Conservation (phyloP, 2,113 vertebrate genomes). For the Colius striatus region DNA sequence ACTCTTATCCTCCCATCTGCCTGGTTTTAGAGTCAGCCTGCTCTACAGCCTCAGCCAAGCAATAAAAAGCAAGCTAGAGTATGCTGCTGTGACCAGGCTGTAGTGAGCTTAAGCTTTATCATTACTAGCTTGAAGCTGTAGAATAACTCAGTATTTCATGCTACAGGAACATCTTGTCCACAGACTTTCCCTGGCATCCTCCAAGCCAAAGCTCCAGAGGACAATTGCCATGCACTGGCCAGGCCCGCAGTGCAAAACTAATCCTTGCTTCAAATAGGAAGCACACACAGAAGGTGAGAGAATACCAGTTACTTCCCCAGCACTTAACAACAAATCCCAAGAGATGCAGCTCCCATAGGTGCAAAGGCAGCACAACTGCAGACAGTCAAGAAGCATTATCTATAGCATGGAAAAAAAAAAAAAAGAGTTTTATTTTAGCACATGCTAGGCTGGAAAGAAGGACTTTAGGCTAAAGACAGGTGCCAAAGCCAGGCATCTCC, state of each 20-base stretch:
- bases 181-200: background rate
- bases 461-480: background rate
- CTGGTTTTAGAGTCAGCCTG: background rate
- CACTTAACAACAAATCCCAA: background rate
- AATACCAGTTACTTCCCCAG: background rate
- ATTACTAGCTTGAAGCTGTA: background rate
- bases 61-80: background rate
- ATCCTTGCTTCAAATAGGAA: conserved; percentile 7
- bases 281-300: background rate
- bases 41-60: background rate
- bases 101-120: background rate
- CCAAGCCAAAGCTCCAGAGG: background rate
- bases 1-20: background rate
- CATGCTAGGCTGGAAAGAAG: background rate
- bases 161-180: background rate
- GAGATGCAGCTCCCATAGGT: background rate
- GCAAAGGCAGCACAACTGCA: background rate
- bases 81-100: background rate
- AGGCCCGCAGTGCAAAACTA: background rate
- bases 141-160: background rate
- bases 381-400: background rate
- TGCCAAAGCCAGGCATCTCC: background rate
- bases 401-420: background rate
- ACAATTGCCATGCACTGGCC: background rate
- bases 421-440: background rate